Conservation (phyloP, 2,113 vertebrate species). For the Bombycilla garrulus region DNA sequence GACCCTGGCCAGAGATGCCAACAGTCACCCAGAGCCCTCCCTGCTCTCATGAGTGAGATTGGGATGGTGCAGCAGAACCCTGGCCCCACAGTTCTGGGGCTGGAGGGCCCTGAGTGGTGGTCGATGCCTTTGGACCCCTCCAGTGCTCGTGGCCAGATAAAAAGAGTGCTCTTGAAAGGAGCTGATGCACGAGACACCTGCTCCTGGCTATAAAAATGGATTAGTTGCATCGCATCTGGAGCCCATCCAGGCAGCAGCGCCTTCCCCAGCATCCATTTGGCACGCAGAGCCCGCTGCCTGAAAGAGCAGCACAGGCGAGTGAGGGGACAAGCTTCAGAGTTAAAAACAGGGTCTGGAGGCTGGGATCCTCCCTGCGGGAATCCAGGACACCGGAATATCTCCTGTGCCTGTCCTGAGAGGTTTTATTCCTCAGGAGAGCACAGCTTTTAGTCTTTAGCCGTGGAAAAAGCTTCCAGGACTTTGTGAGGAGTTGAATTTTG, state of each 20-base stretch:
- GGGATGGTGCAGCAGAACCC: accelerated
- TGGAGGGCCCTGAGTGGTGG: accelerated
- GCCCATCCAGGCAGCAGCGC: constrained; percentile 41
- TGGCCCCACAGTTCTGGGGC: accelerated
- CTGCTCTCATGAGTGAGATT: accelerated
- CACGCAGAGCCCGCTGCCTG: background rate
- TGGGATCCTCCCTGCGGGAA: background rate
- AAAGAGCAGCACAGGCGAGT: accelerated
- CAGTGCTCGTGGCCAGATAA: background rate
- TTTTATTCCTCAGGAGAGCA: too few relatives aligned
- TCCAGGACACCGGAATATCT: too few relatives aligned
- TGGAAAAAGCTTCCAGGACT: too few relatives aligned
- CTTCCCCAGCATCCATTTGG: constrained; percentile 36
- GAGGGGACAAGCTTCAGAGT: background rate
- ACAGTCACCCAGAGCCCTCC: accelerated
- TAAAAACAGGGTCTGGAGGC: constrained; percentile 40
- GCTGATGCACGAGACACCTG: constrained; percentile 19
- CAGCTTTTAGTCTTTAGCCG: too few relatives aligned
- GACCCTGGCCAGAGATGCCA: background rate
- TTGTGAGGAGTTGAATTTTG: too few relatives aligned
- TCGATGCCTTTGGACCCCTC: accelerated
- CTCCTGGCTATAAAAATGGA: constrained; percentile 7
- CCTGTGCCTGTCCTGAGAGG: too few relatives aligned
- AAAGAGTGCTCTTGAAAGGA: background rate
- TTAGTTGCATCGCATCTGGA: constrained; percentile 35